Evolutionary conservation across 1,140 invertebrate genomes (phyloP).

Genomic region (Drosophila ananassae): DNA sequence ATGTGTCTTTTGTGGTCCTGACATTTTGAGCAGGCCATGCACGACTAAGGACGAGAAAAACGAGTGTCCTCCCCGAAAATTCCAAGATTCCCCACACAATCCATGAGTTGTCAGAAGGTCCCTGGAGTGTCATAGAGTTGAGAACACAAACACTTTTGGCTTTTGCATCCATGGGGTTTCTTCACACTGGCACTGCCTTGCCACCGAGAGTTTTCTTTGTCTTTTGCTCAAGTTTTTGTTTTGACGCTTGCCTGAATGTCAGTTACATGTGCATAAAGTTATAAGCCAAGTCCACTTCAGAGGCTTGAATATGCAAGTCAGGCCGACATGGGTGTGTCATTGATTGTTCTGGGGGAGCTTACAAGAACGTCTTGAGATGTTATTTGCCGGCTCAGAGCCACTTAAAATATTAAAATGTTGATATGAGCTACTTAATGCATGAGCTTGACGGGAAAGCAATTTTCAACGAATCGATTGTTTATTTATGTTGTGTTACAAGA

Average conservation of each 20-base stretch:
- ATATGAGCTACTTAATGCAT: constrained; percentile 8
- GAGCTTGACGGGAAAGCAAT: background rate
- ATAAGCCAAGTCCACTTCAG: constrained; percentile 57
- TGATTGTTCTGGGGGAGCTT: constrained; percentile 4
- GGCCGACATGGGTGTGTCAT: constrained; percentile 15
- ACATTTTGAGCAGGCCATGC: constrained; percentile 54
- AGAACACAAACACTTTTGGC: constrained; percentile 50
- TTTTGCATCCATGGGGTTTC: constrained; percentile 28
- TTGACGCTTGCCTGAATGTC: constrained; percentile 61
- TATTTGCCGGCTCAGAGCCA: constrained; percentile 22
- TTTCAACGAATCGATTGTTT: background rate
- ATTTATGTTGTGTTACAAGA: background rate
- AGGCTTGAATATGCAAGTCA: constrained; percentile 46
- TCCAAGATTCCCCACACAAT: constrained; percentile 17
- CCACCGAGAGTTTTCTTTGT: constrained; percentile 40
- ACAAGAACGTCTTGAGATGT: constrained; percentile 15
- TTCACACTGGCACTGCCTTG: constrained; percentile 19
- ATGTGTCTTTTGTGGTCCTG: constrained; percentile 36
- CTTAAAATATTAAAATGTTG: constrained; percentile 29
- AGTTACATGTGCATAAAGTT: constrained; percentile 70
- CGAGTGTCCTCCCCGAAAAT: constrained; percentile 17
- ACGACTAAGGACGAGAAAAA: constrained; percentile 28
- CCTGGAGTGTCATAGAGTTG: constrained; percentile 44
- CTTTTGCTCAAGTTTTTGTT: constrained; percentile 57
- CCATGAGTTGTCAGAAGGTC: constrained; percentile 29